phyloP scores from a whole-genome alignment of 1,140 invertebrate species.

The Drosophila asahinai region DNA sequence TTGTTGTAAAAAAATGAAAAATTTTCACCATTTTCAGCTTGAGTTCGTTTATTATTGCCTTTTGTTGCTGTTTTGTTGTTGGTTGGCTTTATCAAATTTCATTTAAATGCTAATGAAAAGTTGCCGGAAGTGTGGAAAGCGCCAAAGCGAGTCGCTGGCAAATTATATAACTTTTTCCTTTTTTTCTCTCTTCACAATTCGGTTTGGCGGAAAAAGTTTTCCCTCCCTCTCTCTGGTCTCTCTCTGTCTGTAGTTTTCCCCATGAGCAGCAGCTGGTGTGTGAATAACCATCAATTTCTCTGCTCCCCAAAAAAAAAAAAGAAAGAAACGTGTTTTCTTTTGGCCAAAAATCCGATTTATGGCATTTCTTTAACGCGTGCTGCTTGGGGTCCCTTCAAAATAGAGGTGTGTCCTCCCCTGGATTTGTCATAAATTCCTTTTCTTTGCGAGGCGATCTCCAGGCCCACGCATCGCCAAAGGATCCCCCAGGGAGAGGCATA shows the following conservation, averaged over 20 bases:
- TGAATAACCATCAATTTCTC: slow-evolving; percentile 26
- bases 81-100: slow-evolving; percentile 72
- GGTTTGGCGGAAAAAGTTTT: slow-evolving; percentile 54
- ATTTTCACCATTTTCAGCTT: slow-evolving; percentile 76
- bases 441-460: slow-evolving; percentile 7
- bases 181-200: slow-evolving; percentile 23
- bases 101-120: slow-evolving; percentile 83
- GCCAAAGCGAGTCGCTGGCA: slow-evolving; percentile 47
- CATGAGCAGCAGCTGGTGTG: slow-evolving; percentile 21
- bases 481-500: slow-evolving; percentile 46
- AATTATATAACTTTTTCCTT: slow-evolving; percentile 72
- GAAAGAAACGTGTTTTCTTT: slow-evolving; percentile 17
- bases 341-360: slow-evolving; percentile 49
- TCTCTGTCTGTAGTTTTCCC: slow-evolving; percentile 10
- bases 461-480: slow-evolving; percentile 28
- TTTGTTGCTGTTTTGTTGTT: slow-evolving; percentile 31
- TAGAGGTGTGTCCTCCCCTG: neutral
- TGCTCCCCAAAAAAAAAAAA: slow-evolving; percentile 1
- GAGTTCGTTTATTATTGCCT: slow-evolving; percentile 46
- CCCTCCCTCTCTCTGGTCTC: neutral
- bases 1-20: slow-evolving; percentile 82
- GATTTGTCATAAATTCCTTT: slow-evolving; percentile 53
- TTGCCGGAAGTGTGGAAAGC: slow-evolving; percentile 78
- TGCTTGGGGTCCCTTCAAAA: neutral
- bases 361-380: slow-evolving; percentile 61